A percentile compares a stretch with the other conserved stretches of the same genome.
Evolutionary conservation across 2,113 vertebrate genomes (phyloP).

Genomic region (Pterocles burchelli): DNA sequence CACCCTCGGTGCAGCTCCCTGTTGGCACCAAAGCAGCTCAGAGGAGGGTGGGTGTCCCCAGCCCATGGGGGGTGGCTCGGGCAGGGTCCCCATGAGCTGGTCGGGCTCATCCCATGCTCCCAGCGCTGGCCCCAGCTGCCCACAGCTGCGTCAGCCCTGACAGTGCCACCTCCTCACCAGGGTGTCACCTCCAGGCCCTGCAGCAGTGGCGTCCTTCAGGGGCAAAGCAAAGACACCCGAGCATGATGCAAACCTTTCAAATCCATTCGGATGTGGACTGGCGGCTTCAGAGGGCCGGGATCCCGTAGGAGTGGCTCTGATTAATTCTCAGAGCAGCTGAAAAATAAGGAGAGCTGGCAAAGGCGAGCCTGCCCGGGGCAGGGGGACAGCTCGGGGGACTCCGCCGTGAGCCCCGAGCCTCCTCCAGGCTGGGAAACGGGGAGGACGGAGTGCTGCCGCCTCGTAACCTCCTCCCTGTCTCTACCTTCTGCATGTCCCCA

Average conservation of each 20-base stretch:
- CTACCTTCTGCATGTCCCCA: fast-evolving
- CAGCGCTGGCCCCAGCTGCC: not conserved
- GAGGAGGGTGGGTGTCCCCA: not conserved
- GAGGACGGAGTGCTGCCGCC: fast-evolving
- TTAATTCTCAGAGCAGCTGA: slow-evolving; percentile 35
- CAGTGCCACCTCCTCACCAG: not conserved
- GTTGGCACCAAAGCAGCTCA: not conserved
- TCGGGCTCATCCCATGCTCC: fast-evolving
- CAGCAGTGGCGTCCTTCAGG: not conserved
- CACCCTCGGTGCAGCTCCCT: not conserved
- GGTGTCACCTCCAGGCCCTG: not conserved
- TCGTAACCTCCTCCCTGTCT: not conserved
- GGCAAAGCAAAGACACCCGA: not conserved
- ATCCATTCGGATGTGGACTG: not conserved
- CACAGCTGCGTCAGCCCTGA: not conserved
- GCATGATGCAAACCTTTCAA: not conserved
- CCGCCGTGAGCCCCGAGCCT: not conserved
- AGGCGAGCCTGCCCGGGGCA: not conserved
- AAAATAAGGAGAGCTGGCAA: not conserved
- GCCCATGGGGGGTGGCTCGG: fast-evolving
- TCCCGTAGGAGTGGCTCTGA: slow-evolving; percentile 32
- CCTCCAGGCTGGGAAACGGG: not conserved
- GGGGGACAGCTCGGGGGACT: not conserved
- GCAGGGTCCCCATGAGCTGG: not conserved
- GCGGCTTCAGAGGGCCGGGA: not conserved